phyloP scores from a whole-genome alignment of 2,888 invertebrate genomes.

The Carcina quercana region DNA sequence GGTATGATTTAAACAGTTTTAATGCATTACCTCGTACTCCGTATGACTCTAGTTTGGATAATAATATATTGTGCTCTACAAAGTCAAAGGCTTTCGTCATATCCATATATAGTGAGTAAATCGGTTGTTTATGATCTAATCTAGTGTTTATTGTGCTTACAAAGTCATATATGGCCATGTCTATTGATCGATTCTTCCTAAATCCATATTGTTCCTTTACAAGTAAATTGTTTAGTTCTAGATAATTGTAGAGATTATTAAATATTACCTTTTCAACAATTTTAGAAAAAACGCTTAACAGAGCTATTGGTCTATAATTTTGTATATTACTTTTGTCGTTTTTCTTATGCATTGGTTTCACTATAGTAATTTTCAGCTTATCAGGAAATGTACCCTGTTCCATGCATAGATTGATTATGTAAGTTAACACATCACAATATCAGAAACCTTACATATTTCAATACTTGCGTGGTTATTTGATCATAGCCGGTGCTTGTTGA shows the following conservation, averaged over 20 bases:
- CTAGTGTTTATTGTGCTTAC: background rate
- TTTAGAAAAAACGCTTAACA: conserved; percentile 4
- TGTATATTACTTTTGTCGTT: background rate
- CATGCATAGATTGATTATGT: background rate
- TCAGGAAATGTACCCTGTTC: conserved; percentile 5
- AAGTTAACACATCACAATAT: too few relatives aligned
- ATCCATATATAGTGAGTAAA: conserved; percentile 4
- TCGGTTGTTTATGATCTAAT: conserved; percentile 3
- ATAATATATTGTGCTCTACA: conserved; percentile 3
- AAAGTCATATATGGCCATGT: background rate
- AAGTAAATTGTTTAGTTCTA: conserved; percentile 1
- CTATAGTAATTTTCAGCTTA: background rate
- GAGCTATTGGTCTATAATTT: conserved; percentile 7
- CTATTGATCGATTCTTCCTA: conserved; percentile 2
- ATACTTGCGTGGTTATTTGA: too few relatives aligned
- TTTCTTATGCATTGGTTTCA: conserved; percentile 4
- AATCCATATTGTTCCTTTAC: conserved; percentile 7
- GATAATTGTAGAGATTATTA: background rate
- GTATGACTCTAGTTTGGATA: background rate
- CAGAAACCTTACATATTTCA: too few relatives aligned
- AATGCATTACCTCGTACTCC: conserved; percentile 1
- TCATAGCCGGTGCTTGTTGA: too few relatives aligned
- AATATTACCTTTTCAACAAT: conserved; percentile 8
- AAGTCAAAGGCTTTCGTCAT: conserved; percentile 11
- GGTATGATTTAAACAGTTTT: background rate